Percentiles rank a stretch among this genome's conserved stretches.
Conservation (phyloP, 2,113 vertebrate species). For the Xiphophorus hellerii region DNA sequence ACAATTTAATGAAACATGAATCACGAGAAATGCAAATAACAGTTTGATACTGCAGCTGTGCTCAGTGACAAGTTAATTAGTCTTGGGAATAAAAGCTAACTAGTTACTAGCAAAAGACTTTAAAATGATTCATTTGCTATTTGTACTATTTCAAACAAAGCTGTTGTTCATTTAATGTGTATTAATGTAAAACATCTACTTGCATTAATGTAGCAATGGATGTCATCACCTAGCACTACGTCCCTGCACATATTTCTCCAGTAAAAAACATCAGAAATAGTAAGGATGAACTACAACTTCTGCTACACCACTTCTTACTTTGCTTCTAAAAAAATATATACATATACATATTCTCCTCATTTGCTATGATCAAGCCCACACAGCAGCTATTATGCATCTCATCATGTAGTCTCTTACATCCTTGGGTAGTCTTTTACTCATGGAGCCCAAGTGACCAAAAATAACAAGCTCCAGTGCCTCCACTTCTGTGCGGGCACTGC, state of each 20-base stretch:
- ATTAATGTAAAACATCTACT: no score
- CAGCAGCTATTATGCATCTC: slow-evolving; percentile 37
- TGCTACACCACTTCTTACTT: slow-evolving; percentile 25
- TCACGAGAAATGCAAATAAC: not conserved
- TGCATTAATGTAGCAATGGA: no score
- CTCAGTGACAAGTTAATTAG: not conserved
- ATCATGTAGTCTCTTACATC: slow-evolving; percentile 66
- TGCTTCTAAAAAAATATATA: slow-evolving; percentile 35
- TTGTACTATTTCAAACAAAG: not conserved
- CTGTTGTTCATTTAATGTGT: not conserved
- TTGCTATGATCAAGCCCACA: slow-evolving; percentile 48
- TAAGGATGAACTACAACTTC: slow-evolving; percentile 23
- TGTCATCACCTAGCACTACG: not conserved
- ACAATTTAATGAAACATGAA: no score
- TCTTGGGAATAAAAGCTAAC: not conserved
- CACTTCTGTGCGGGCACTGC: slow-evolving; percentile 34
- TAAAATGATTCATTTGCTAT: no score
- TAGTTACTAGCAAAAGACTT: no score
- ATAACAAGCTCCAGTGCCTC: slow-evolving; percentile 62
- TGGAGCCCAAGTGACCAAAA: slow-evolving; percentile 56
- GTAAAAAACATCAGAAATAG: slow-evolving; percentile 2
- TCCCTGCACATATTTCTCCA: not conserved
- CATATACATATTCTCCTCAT: slow-evolving; percentile 31
- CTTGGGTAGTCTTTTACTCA: slow-evolving; percentile 49
- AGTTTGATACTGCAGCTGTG: not conserved